Evolutionary conservation across 1,140 invertebrate genomes (phyloP).

Genomic region (Drosophila aff.): DNA sequence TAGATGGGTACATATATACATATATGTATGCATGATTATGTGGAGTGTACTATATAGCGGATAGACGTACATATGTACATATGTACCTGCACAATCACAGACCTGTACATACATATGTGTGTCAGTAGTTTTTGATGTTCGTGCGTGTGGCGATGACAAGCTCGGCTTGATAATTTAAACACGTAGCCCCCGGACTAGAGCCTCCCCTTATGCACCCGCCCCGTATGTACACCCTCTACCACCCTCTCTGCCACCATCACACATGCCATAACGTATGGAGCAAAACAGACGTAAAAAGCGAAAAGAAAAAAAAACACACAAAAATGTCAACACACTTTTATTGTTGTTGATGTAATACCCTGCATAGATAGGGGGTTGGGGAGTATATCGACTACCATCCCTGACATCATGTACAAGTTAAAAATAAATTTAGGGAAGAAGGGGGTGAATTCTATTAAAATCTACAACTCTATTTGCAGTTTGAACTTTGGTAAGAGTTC

Average conservation of each 20-base stretch:
- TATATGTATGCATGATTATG: slow-evolving; percentile 7
- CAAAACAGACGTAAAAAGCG: slow-evolving; percentile 74
- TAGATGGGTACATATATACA: slow-evolving; percentile 21
- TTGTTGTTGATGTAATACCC: slow-evolving; percentile 61
- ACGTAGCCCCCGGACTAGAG: slow-evolving; percentile 58
- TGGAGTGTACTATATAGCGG: slow-evolving; percentile 10
- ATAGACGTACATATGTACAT: slow-evolving; percentile 6
- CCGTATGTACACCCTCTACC: background rate
- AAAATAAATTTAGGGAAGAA: background rate
- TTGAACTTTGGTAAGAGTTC: background rate
- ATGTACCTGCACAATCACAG: slow-evolving; percentile 35
- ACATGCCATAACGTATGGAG: slow-evolving; percentile 60
- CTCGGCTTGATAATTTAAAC: slow-evolving; percentile 81
- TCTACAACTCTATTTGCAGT: background rate
- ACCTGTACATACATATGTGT: slow-evolving; percentile 15
- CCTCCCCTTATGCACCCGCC: slow-evolving; percentile 24
- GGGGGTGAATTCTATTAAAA: background rate
- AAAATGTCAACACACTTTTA: slow-evolving; percentile 83
- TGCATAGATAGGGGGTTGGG: slow-evolving; percentile 14
- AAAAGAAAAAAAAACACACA: slow-evolving; percentile 46
- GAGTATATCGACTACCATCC: slow-evolving; percentile 4
- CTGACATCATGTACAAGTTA: background rate
- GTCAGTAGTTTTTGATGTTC: slow-evolving; percentile 43
- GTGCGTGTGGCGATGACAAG: slow-evolving; percentile 76
- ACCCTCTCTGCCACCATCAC: slow-evolving; percentile 3